phyloP scores from a whole-genome alignment of 2,888 invertebrate species.

The Harpagoxenus sublaevis region DNA sequence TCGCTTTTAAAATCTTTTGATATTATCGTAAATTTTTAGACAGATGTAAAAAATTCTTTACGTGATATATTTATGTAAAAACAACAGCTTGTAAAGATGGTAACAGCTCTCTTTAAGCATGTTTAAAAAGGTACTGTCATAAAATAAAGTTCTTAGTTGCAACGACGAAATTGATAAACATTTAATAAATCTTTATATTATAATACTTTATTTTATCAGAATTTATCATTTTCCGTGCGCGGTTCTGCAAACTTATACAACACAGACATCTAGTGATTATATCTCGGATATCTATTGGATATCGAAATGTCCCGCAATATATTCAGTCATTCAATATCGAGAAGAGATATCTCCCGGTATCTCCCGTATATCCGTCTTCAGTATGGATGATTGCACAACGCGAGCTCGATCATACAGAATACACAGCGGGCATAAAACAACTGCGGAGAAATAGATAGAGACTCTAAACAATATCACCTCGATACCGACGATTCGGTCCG shows the following conservation, averaged over 20 bases:
- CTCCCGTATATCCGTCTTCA: conserved; percentile 15
- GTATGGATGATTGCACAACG: conserved; percentile 6
- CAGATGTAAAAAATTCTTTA: neutral
- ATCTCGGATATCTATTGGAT: conserved; percentile 7
- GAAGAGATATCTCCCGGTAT: conserved; percentile 11
- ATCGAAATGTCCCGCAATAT: conserved; percentile 20
- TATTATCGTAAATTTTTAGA: neutral
- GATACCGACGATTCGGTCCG: conserved; percentile 59
- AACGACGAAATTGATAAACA: conserved; percentile 3
- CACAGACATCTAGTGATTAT: neutral
- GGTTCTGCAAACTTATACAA: neutral
- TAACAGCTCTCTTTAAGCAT: neutral
- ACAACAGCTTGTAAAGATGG: neutral
- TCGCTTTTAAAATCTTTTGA: neutral
- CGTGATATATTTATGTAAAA: neutral
- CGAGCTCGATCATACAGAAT: conserved; percentile 56
- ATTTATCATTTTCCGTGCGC: neutral
- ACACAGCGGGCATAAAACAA: neutral
- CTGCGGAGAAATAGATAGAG: conserved; percentile 8
- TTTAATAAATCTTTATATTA: conserved; percentile 6
- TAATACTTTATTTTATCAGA: neutral
- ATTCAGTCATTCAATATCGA: conserved; percentile 41
- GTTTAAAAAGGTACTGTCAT: neutral
- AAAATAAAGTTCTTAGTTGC: neutral
- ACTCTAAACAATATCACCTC: conserved; percentile 52